Percentiles rank a stretch among this genome's conserved stretches.
Conservation (phyloP, 2,888 invertebrate genomes). For the Pelosia muscerda region DNA sequence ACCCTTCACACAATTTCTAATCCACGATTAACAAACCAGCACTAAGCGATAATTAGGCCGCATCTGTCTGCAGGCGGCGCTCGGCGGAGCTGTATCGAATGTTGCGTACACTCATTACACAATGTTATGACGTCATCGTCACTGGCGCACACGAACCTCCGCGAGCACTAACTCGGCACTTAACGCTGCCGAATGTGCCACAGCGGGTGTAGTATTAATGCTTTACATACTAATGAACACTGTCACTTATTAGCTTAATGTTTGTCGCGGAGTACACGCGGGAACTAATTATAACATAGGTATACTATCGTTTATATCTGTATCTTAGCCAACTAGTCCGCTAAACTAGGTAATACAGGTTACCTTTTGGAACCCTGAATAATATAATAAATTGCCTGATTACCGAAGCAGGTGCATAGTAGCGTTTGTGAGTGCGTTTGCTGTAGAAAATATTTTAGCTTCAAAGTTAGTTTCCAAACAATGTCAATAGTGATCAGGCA, state of each 20-base stretch:
- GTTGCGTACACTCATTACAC: constrained; percentile 27
- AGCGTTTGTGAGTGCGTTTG: background rate
- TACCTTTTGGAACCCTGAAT: background rate
- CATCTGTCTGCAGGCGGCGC: background rate
- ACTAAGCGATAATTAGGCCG: background rate
- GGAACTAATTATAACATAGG: background rate
- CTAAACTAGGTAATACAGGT: background rate
- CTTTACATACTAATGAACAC: background rate
- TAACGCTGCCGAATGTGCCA: background rate
- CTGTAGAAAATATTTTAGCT: background rate
- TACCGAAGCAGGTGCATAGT: background rate
- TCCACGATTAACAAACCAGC: background rate
- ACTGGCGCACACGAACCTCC: background rate
- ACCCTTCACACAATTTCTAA: background rate
- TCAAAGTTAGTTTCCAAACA: background rate
- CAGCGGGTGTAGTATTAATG: background rate
- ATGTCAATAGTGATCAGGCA: background rate
- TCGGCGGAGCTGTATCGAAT: constrained; percentile 5
- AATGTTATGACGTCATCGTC: constrained; percentile 27
- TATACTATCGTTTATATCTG: no score
- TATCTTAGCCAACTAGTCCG: background rate
- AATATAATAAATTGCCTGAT: background rate
- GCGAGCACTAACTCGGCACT: background rate
- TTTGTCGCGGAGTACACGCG: background rate
- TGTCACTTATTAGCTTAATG: background rate